Evolutionary conservation across 2,113 vertebrate genomes (phyloP), one percentile per base, ranked within the genome.

Genomic region (Protobothrops mucrosquamatus): DNA sequence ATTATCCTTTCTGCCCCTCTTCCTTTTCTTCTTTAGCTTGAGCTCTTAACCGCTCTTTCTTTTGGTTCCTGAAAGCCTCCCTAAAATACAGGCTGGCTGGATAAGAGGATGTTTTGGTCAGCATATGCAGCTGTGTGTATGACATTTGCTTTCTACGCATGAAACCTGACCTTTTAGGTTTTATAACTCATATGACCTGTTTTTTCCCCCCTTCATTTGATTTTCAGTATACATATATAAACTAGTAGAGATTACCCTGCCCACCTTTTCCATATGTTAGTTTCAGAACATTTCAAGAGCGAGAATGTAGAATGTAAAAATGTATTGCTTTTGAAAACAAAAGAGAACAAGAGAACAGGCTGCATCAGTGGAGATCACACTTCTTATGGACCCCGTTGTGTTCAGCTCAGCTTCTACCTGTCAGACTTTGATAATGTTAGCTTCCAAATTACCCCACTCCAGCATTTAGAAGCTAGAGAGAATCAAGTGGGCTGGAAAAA

Each of bases 41-140:
- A 92, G 34, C 91, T 92, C 91, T 94, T 39, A 86, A 86, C 91
- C 85, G 92, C 91, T 43, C 74, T 22, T 43, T 92, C 85, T 56
- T 43, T 55, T 93, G 93, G 90, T 56, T 89, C 91, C 81, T 89
- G 94, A 95, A 96, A 95, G 3, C n/a, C 87, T 43, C 74, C 92
- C 54, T 54, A 11, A 91, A 81, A 54, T 4, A 56, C 69, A 22
- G 64, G n/a, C n/a, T 39, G n/a, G 43, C 12, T 4, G n/a, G 22
- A 34, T 6, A 23, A 54, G 46, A 39, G 18, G 22, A 81, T n/a
- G 2, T 54, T 74, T 34, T 74, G 69, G 69, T 81, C 69, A 81
- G 69, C 69, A 81, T 81, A 8, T 9, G 69, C 69, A 39, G n/a
- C 69, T 81, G 69, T 39, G n/a, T 74, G n/a, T 7, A 18, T 39